A percentile compares a stretch with the other conserved stretches of the same genome.
Evolutionary conservation across 2,888 invertebrate species (phyloP).

Genomic region (Leuctra nigra): DNA sequence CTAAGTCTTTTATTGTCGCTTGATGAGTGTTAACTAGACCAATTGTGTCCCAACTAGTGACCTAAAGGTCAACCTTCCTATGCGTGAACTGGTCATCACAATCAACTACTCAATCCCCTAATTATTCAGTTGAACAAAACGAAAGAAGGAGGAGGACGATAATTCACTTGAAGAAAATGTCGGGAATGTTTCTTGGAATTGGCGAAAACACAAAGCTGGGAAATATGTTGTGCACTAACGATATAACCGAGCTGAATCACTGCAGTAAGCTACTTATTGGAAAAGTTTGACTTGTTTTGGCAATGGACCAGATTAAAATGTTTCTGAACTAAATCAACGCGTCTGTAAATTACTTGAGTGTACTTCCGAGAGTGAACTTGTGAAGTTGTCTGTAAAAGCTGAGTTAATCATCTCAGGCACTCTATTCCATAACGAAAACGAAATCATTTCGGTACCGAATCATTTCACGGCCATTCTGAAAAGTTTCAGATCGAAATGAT

Average conservation of each 20-base stretch:
- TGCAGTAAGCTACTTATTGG: neutral
- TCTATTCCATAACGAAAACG: too few relatives aligned
- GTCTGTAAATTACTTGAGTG: too few relatives aligned
- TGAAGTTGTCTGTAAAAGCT: too few relatives aligned
- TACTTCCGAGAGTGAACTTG: too few relatives aligned
- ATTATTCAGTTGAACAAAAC: neutral
- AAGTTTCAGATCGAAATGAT: too few relatives aligned
- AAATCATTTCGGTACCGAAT: too few relatives aligned
- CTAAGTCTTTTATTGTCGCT: neutral
- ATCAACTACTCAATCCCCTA: neutral
- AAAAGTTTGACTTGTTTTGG: neutral
- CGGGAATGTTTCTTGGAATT: constrained; percentile 8
- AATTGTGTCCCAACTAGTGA: neutral
- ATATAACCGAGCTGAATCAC: constrained; percentile 2
- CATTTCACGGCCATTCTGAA: too few relatives aligned
- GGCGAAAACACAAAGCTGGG: neutral
- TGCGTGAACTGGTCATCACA: neutral
- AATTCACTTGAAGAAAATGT: constrained; percentile 14
- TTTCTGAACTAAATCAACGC: neutral
- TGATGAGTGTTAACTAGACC: neutral
- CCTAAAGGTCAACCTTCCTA: neutral
- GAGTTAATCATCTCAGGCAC: too few relatives aligned
- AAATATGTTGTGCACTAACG: neutral
- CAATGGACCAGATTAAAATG: constrained; percentile 9
- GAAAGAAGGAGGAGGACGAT: neutral